Percentiles rank a stretch among this genome's conserved stretches.
phyloP scores from a whole-genome alignment of 2,797 vertebrate genomes.

The Myotis daubentonii region DNA sequence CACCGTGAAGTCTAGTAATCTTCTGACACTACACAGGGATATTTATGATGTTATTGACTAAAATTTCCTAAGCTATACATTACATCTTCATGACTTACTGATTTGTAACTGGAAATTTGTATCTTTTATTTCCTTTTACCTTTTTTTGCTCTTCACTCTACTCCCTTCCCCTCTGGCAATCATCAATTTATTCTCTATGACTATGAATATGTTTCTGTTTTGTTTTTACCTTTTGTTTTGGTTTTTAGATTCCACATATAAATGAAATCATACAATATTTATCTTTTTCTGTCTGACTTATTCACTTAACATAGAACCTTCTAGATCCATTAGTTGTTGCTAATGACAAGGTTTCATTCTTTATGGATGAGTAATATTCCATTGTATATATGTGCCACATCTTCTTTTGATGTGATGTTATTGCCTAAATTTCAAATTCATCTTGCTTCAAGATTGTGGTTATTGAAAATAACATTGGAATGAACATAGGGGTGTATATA shows the following conservation, averaged over 20 bases:
- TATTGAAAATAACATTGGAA: neutral
- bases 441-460: neutral
- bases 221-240: neutral
- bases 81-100: neutral
- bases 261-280: neutral
- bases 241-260: neutral
- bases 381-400: neutral
- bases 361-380: neutral
- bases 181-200: neutral
- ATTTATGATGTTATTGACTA: neutral
- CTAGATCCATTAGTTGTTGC: neutral
- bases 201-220: neutral
- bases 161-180: neutral
- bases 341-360: neutral
- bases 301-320: neutral
- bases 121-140: neutral
- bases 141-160: neutral
- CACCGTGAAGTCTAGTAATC: neutral
- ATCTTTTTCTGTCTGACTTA: neutral
- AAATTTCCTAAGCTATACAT: neutral
- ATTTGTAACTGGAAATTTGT: neutral
- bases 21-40: neutral
- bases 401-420: neutral
- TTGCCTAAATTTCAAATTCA: neutral
- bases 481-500: neutral